Base-by-base conservation (phyloP, 2,888 invertebrate species). In the Scaptomyza cyrtandrae region DNA sequence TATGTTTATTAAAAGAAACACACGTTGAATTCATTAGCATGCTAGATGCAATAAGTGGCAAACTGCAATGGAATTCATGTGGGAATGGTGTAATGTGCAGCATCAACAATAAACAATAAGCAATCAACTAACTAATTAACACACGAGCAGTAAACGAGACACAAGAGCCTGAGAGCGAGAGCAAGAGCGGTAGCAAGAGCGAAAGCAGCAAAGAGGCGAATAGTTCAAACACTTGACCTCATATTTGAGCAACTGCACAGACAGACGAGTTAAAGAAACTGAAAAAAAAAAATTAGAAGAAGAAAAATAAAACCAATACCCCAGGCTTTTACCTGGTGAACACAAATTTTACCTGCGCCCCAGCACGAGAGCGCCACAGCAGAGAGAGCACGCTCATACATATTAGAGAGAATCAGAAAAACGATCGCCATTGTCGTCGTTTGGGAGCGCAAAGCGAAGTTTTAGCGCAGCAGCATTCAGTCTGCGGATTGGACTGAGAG, bases 201-300 rank as follows among this genome's bases (percentile, higher is more conserved):
- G 41, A 5, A 10, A 52, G 55, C 31, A 49, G 55, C 41, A 10
- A 71, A 69, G 55, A 52, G 61, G 58, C 73, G 71, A 69, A 81
- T 81, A 79, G 87, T 82, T 78, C 76, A 86, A 81, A 82, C 89
- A 87, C 82, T 85, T 85, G 84, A 85, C 84, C 84, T 69, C 84
- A 87, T 87, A 87, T 88, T 81, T 87, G 82, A 85, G 76, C 75
- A 75, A 80, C 80, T 75, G 85, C 75, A 75, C 58, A 52, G 62
- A 65, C 65, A 55, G 57, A 33, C 33, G 33, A 33, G 10, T 3
- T 33, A 33, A 33, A 10, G 37, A 68, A 39, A 39, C 63, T 44
- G 45, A 49, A 6, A 43, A 48, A 48, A 19, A 66, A 33, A 43
- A 33, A 43, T 13, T 13, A 19, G 35, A 61, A 45, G 35, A 48